Conservation (phyloP, 1,140 invertebrate species). For the Chironomus tepperi region DNA sequence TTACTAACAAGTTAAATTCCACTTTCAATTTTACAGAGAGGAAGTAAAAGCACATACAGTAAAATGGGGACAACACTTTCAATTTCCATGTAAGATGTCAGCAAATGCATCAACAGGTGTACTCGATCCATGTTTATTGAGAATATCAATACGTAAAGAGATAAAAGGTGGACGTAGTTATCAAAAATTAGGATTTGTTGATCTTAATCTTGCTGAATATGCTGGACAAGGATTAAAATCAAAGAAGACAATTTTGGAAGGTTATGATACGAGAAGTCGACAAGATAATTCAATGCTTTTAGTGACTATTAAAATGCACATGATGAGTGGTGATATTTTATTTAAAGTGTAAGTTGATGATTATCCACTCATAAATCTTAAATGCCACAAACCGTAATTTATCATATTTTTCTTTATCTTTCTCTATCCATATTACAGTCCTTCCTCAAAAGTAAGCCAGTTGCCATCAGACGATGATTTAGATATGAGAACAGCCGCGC, state of each 20-base stretch:
- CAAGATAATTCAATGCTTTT: slow-evolving; percentile 94
- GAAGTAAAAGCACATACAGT: slow-evolving; percentile 90
- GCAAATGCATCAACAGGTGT: slow-evolving; percentile 90
- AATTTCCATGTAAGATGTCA: slow-evolving; percentile 93
- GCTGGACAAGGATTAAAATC: slow-evolving; percentile 82
- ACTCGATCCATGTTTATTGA: slow-evolving; percentile 80
- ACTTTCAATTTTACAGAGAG: slow-evolving; percentile 58
- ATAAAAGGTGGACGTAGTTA: slow-evolving; percentile 78
- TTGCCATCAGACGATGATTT: slow-evolving; percentile 38
- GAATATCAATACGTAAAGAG: slow-evolving; percentile 93
- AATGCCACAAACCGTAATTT: no score
- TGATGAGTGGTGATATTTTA: slow-evolving; percentile 89
- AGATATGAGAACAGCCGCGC: slow-evolving; percentile 29
- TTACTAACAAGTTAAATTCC: slow-evolving; percentile 26
- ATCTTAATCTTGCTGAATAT: slow-evolving; percentile 92
- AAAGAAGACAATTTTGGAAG: slow-evolving; percentile 82
- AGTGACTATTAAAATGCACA: slow-evolving; percentile 84
- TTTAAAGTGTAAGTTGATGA: slow-evolving; percentile 85
- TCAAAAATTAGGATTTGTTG: slow-evolving; percentile 93
- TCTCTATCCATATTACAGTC: slow-evolving; percentile 42
- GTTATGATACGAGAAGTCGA: slow-evolving; percentile 81
- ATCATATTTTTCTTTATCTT: no score
- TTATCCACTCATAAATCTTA: slow-evolving; percentile 26
- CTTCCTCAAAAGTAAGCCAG: slow-evolving; percentile 59
- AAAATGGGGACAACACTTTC: slow-evolving; percentile 81